Evolutionary conservation across 2,888 invertebrate species (phyloP).

Genomic region (Euzophera pinguis): DNA sequence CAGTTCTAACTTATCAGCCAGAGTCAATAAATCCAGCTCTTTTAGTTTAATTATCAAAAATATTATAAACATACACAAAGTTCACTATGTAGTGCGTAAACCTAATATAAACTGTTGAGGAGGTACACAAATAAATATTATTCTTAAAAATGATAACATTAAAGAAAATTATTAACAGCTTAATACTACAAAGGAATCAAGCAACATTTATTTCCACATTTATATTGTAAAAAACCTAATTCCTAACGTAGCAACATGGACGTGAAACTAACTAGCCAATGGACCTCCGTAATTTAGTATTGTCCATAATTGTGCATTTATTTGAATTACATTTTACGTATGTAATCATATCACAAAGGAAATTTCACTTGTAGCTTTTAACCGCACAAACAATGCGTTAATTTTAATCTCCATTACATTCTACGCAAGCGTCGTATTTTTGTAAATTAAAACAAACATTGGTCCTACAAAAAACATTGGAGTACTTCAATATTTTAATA

Average conservation of each 20-base stretch:
- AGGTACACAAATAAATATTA: slow-evolving; percentile 6
- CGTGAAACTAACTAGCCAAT: slow-evolving; percentile 63
- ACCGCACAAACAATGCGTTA: slow-evolving; percentile 27
- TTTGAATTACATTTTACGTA: slow-evolving; percentile 51
- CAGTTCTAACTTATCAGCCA: background rate
- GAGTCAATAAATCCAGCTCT: background rate
- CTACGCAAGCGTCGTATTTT: slow-evolving; percentile 34
- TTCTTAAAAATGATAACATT: background rate
- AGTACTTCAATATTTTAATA: slow-evolving; percentile 21
- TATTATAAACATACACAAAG: background rate
- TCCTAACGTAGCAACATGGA: slow-evolving; percentile 59
- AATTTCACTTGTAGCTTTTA: slow-evolving; percentile 41
- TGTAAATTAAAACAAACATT: slow-evolving; percentile 41
- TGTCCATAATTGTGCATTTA: slow-evolving; percentile 75
- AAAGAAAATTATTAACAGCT: slow-evolving; percentile 7
- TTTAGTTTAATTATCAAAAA: background rate
- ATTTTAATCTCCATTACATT: slow-evolving; percentile 19
- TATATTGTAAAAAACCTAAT: slow-evolving; percentile 61
- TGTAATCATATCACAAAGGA: slow-evolving; percentile 60
- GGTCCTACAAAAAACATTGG: slow-evolving; percentile 51
- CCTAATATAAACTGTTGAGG: background rate
- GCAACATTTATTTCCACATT: slow-evolving; percentile 42
- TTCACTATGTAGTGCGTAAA: background rate
- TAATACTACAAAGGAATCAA: slow-evolving; percentile 27
- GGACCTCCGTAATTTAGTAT: slow-evolving; percentile 74